phyloP scores from a whole-genome alignment of 2,797 vertebrate genomes.

The Cossypha heuglini region DNA sequence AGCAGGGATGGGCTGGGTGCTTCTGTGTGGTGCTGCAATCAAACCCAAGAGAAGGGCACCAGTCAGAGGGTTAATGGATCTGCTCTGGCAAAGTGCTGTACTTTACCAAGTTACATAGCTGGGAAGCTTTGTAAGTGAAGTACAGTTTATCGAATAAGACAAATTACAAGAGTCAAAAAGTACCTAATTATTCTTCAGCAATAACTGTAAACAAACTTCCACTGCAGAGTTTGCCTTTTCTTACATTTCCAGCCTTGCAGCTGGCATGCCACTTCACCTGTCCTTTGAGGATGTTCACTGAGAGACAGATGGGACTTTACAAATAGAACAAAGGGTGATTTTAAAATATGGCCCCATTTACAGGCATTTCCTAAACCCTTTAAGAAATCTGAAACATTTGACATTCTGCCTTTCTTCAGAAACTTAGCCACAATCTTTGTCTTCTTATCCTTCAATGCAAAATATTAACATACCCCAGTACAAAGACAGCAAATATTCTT shows the following conservation, averaged over 20 bases:
- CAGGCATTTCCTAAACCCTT: neutral
- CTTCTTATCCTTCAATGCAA: neutral
- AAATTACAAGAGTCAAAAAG: conserved; percentile 19
- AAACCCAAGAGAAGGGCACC: conserved; percentile 38
- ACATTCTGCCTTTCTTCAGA: neutral
- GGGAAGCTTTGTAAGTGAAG: conserved; percentile 20
- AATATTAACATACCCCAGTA: neutral
- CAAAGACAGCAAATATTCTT: neutral
- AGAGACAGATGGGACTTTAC: neutral
- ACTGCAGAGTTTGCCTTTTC: neutral
- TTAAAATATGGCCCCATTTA: neutral
- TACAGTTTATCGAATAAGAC: conserved; percentile 15
- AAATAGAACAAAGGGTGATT: neutral
- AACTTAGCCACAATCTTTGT: neutral
- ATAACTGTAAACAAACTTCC: neutral
- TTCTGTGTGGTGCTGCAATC: conserved; percentile 81
- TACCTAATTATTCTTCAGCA: neutral
- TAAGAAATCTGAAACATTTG: neutral
- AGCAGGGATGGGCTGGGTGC: conserved; percentile 74
- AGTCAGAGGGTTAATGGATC: conserved; percentile 19
- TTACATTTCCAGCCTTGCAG: neutral
- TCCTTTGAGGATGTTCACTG: neutral
- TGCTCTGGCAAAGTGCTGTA: neutral
- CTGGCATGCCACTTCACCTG: neutral
- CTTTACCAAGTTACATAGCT: neutral